Percentiles rank a stretch among this genome's conserved stretches.
Evolutionary conservation across 2,888 invertebrate genomes (phyloP).

Genomic region (Plebejus anna): DNA sequence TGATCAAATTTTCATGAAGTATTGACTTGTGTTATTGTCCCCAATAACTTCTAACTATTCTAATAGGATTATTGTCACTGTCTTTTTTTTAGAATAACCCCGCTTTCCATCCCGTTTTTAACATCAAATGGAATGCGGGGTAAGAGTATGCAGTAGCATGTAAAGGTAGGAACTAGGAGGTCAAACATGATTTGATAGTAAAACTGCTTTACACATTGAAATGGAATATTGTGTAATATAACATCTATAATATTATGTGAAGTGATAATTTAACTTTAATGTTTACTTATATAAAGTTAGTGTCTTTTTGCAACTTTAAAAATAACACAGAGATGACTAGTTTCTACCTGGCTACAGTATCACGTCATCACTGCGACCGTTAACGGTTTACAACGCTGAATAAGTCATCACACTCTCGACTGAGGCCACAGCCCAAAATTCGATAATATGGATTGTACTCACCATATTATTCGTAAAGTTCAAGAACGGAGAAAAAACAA

Average conservation of each 20-base stretch:
- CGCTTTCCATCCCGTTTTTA: too few relatives aligned
- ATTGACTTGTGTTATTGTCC: too few relatives aligned
- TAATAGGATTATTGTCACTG: not conserved
- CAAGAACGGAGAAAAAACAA: not conserved
- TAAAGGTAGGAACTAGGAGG: not conserved
- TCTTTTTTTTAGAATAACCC: not conserved
- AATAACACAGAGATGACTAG: not conserved
- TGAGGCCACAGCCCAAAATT: conserved; percentile 7
- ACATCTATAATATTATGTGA: not conserved
- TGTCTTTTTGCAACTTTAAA: not conserved
- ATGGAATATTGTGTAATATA: not conserved
- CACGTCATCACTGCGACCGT: conserved; percentile 1
- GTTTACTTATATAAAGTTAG: not conserved
- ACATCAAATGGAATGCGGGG: too few relatives aligned
- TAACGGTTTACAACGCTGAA: not conserved
- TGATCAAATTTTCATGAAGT: too few relatives aligned
- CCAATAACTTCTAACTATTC: not conserved
- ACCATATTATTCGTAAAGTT: conserved; percentile 22
- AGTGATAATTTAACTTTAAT: not conserved
- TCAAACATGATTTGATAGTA: too few relatives aligned
- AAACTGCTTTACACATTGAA: too few relatives aligned
- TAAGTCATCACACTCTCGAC: not conserved
- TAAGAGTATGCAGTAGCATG: too few relatives aligned
- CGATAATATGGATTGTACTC: conserved; percentile 18
- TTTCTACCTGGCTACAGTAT: not conserved